Evolutionary conservation across 1,140 invertebrate species (phyloP).

Genomic region (Theocolax elegans): DNA sequence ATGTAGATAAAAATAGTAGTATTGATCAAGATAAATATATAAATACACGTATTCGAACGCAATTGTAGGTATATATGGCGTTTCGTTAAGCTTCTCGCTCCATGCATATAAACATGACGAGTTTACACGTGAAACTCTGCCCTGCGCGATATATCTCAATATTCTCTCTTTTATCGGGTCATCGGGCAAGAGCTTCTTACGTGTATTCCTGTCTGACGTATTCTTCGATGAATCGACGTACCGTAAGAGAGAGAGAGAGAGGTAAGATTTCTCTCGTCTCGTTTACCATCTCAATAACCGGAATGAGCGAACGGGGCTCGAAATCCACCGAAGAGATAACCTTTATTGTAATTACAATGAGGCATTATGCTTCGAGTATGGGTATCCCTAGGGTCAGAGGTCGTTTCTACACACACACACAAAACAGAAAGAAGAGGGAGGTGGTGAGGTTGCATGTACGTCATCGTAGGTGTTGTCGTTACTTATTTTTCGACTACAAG

Average conservation of each 20-base stretch:
- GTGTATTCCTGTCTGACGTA: not conserved
- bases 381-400: slow-evolving; percentile 47
- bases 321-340: slow-evolving; percentile 53
- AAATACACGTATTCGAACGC: too few relatives aligned
- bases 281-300: slow-evolving; percentile 63
- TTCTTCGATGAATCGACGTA: slow-evolving; percentile 2
- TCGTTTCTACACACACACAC: slow-evolving; percentile 19
- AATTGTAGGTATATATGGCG: too few relatives aligned
- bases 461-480: not conserved
- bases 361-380: slow-evolving; percentile 49
- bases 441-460: too few relatives aligned
- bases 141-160: not conserved
- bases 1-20: too few relatives aligned
- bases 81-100: too few relatives aligned
- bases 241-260: slow-evolving; percentile 22
- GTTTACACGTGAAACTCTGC: too few relatives aligned
- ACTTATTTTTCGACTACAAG: not conserved
- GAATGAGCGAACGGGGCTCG: slow-evolving; percentile 57
- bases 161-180: slow-evolving; percentile 24
- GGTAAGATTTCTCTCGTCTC: slow-evolving; percentile 43
- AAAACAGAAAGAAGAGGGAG: not conserved
- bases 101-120: too few relatives aligned
- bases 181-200: not conserved
- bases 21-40: too few relatives aligned
- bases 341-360: slow-evolving; percentile 66